Base-by-base conservation (phyloP, 37 sponge, comb jelly and placozoan species). In the Oopsacas minuta region DNA sequence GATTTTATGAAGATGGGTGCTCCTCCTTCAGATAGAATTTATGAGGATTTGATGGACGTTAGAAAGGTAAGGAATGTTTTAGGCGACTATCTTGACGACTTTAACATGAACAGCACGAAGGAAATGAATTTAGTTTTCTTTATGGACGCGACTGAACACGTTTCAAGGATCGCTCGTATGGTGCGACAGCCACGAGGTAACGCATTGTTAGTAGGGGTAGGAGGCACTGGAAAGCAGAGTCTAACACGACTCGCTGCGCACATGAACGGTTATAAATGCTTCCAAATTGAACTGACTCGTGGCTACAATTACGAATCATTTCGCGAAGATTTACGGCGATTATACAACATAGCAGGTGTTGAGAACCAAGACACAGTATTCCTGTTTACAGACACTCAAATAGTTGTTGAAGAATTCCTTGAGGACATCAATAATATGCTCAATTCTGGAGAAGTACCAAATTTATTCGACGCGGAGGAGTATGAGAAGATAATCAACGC, bases 81-180 rank as follows among this genome's bases (percentile, higher is more conserved):
- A 8, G 86, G 82, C 23, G 99, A 95, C 89, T 98, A 98, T 37
- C 88, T 98, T 52, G 99, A 98, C 88, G 99, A 98, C 52, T 98
- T 91, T 88, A 98, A 98, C 84, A 86, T 95, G 91, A 90, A 85
- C 52, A 92, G 90, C 69, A 83, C 99, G 3, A 95, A 95, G 53
- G 96, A 98, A 86, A 98, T 98, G 99, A 98, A 98, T 88, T 86
- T 98, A 8, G 99, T 98, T 1, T 95, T 98, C 87, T 98, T 98
- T 86, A 86, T 98, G 61, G 99, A 98, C 88, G 99, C 99, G 1
- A 84, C 95, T 37, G 88, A 95, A 83, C 99, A 98, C 87, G 91
- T 98, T 17, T 91, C 95, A 39, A 91, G 99, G 85, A 98, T 98
- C 86, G 99, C 96, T 61, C 89, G 99, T 15, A 98, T 98, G 91